Base-by-base conservation (phyloP, 2,113 vertebrate species). In the human (Homo sapiens) region DNA sequence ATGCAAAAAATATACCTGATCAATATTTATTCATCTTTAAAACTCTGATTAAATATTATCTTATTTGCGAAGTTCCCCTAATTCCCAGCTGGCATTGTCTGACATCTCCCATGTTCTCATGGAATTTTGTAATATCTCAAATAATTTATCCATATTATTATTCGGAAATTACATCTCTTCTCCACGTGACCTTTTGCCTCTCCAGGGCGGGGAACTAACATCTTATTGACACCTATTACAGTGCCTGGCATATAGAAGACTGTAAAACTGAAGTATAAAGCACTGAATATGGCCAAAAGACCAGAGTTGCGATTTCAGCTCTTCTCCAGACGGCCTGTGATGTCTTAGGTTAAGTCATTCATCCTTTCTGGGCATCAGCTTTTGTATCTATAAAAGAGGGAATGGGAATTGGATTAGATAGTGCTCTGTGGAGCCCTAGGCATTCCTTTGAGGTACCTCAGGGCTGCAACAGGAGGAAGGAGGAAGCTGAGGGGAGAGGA, bases 21-120 rank as follows among this genome's bases (percentile, higher is more conserved):
- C 11, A 78, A 66, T n/a, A 88, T n/a, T n/a, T 90, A 35, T 75
- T 94, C 79, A 83, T 89, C 43, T 93, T 91, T 84, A 81, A 91
- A 78, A 68, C 52, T 59, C 78, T 72, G 11, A 88, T 88, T 57
- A 83, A 97, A 76, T 35, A n/a, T 38, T 70, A 96, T 45, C 81
- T 93, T 38, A 84, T 76, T 94, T 84, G 32, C 23, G 23, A 95
- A 72, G 55, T 55, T 96, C 45, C 11, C 79, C 50, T 93, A 55
- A 25, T 92, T 92, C 14, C 70, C 38, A 75, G 11, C 45, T 88
- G 35, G 32, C 57, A 22, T 90, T 87, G 5, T 80, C 93, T 90
- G 35, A 84, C 12, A 48, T 70, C n/a, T 48, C 27, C 7, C 59
- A 35, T 64, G 6, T 94, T 64, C 57, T 92, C 38, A 59, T 27